These are phyloP conservation scores for Graphium colonna DNA, from an alignment of 2,888 invertebrate species.

Conservation along the genomic window DNA sequence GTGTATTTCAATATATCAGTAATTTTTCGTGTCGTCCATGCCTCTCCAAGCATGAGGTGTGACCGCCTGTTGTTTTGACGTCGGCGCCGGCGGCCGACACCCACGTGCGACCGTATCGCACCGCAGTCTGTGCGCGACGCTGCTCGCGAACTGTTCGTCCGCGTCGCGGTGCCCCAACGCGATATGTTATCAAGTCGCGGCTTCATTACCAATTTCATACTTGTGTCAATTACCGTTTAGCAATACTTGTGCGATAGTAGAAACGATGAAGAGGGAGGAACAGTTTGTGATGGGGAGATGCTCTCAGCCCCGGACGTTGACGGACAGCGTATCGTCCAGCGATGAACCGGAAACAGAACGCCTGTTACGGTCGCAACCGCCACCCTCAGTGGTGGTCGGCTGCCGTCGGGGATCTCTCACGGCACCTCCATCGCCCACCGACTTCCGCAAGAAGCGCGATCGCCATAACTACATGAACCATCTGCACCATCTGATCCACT, in stretches of 20 bases:
- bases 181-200: conserved; percentile 48
- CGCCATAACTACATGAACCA: conserved; percentile 70
- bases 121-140: conserved; percentile 62
- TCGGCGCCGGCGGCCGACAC: conserved; percentile 26
- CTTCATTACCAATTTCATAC: conserved; percentile 5
- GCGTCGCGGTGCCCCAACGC: conserved; percentile 27
- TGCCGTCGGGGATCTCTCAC: conserved; percentile 66
- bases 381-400: conserved; percentile 48
- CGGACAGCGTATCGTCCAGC: conserved; percentile 69
- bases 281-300: conserved; percentile 48
- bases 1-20: too few relatives aligned
- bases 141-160: conserved; percentile 35
- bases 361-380: conserved; percentile 52
- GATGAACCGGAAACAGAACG: conserved; percentile 71
- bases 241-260: conserved; percentile 43
- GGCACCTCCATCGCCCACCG: conserved; percentile 74
- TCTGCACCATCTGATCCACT: conserved; percentile 70
- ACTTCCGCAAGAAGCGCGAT: conserved; percentile 65
- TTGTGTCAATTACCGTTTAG: conserved; percentile 29
- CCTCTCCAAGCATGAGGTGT: background rate
- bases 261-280: conserved; percentile 67
- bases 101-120: conserved; percentile 47
- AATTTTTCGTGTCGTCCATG: too few relatives aligned
- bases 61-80: conserved; percentile 29
- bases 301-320: conserved; percentile 57